Conservation (phyloP, 2,888 invertebrate species). For the Nephrotoma flavescens region DNA sequence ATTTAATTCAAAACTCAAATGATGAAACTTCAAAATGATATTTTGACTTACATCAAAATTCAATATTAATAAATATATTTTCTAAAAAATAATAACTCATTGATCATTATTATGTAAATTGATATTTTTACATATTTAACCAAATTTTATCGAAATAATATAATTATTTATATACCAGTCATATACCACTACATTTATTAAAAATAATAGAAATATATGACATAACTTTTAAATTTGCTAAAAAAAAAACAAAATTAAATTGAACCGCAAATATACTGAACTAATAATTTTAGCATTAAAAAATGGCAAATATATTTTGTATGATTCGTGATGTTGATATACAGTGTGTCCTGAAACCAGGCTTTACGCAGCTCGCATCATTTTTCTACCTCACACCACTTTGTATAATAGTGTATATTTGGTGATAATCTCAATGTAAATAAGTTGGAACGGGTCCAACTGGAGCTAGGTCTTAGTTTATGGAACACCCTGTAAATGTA, state of each 20-base stretch:
- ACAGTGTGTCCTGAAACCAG: background rate
- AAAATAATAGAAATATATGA: background rate
- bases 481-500: no score
- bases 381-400: no score
- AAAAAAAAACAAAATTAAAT: background rate
- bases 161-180: background rate
- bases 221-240: background rate
- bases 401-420: no score
- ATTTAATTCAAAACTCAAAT: background rate
- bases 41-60: background rate
- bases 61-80: background rate
- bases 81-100: background rate
- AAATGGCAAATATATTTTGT: background rate
- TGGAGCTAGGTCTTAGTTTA: no score
- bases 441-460: no score
- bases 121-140: no score
- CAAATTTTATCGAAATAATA: background rate
- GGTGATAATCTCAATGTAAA: no score
- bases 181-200: background rate
- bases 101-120: background rate
- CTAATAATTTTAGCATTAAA: background rate
- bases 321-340: background rate
- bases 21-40: background rate
- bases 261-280: background rate
- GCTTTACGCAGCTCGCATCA: no score